Conservation (phyloP, 2,888 invertebrate species). For the Lycia hirtaria region DNA sequence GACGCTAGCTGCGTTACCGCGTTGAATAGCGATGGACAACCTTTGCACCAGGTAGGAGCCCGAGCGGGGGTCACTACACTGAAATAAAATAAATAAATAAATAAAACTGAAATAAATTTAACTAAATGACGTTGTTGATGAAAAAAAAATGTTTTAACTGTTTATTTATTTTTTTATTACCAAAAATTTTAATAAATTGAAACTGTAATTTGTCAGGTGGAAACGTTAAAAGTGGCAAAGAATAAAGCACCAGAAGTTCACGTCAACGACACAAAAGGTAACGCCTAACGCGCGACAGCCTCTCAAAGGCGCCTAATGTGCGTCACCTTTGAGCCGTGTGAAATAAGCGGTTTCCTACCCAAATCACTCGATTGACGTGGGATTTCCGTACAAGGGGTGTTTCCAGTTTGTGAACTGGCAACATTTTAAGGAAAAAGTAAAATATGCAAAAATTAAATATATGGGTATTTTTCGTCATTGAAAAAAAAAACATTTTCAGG, state of each 20-base stretch:
- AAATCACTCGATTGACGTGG: conserved; percentile 24
- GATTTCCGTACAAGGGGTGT: conserved; percentile 2
- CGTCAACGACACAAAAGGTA: conserved; percentile 20
- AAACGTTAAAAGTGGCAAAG: conserved; percentile 8
- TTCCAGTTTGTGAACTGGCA: neutral
- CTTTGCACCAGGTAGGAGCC: no score
- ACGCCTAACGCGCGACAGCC: conserved; percentile 12
- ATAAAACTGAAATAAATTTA: no score
- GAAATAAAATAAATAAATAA: no score
- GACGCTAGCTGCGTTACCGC: no score
- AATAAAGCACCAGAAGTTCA: conserved; percentile 3
- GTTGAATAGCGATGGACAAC: no score
- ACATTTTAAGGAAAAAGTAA: no score
- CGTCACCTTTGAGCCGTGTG: conserved; percentile 14
- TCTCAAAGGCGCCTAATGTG: conserved; percentile 26
- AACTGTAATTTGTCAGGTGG: neutral
- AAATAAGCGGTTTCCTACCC: conserved; percentile 27
- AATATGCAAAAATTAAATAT: no score
- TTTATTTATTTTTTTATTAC: neutral
- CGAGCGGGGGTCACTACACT: no score
- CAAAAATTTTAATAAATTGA: neutral
- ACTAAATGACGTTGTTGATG: no score
- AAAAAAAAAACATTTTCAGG: neutral
- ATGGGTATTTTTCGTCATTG: no score
- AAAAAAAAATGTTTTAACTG: neutral